Evolutionary conservation across 2,797 vertebrate species (phyloP).

Genomic region (Jordanella pulchra): DNA sequence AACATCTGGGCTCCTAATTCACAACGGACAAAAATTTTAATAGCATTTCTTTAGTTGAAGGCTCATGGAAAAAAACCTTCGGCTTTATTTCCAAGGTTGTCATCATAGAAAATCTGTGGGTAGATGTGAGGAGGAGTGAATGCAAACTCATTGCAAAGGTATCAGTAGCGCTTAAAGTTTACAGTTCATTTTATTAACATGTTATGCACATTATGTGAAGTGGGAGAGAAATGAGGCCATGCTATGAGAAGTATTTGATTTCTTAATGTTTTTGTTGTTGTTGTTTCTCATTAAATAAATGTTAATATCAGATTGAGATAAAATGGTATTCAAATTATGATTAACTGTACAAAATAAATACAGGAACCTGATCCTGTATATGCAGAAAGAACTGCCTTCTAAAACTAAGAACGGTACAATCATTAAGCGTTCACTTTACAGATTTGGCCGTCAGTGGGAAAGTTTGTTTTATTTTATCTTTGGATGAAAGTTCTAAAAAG

Average conservation of each 20-base stretch:
- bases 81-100: background rate
- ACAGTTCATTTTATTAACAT: background rate
- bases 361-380: too few relatives aligned
- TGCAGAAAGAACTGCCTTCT: too few relatives aligned
- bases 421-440: too few relatives aligned
- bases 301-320: background rate
- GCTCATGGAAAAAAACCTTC: constrained; percentile 2
- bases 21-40: background rate
- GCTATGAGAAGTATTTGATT: background rate
- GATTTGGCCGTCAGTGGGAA: too few relatives aligned
- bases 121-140: constrained; percentile 1
- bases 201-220: background rate
- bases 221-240: background rate
- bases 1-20: background rate
- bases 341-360: too few relatives aligned
- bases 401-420: too few relatives aligned
- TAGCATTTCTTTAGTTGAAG: background rate
- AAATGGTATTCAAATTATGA: too few relatives aligned
- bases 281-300: background rate
- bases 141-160: background rate
- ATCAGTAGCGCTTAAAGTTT: background rate
- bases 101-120: constrained; percentile 1
- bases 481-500: too few relatives aligned
- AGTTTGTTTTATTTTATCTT: too few relatives aligned
- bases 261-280: background rate